These are phyloP conservation scores for Leptodactylus fallax DNA, from an alignment of 2,797 vertebrate species.

Conservation along the genomic window DNA sequence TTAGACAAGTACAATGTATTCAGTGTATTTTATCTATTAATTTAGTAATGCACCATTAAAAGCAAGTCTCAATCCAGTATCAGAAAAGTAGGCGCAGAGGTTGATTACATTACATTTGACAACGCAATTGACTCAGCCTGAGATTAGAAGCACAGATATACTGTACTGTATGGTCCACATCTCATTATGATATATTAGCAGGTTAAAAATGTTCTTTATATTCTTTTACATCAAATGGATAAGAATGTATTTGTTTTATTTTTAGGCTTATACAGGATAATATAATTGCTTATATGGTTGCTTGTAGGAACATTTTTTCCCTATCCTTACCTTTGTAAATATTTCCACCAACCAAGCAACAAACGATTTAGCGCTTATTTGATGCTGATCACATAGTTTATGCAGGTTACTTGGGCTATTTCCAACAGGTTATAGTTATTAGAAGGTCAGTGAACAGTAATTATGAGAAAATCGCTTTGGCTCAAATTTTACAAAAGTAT, in stretches of 20 bases:
- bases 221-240: background rate
- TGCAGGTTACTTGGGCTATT: too few relatives aligned
- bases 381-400: too few relatives aligned
- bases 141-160: background rate
- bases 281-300: too few relatives aligned
- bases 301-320: too few relatives aligned
- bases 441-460: too few relatives aligned
- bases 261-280: too few relatives aligned
- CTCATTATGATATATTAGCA: background rate
- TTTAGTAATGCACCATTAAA: slow-evolving; percentile 62
- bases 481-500: too few relatives aligned
- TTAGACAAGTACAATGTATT: slow-evolving; percentile 52
- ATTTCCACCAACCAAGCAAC: too few relatives aligned
- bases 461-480: too few relatives aligned
- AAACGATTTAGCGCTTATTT: too few relatives aligned
- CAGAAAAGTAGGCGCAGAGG: slow-evolving; percentile 21
- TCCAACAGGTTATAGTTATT: too few relatives aligned
- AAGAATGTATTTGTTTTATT: background rate
- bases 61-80: slow-evolving; percentile 42
- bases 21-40: slow-evolving; percentile 59
- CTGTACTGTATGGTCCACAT: background rate
- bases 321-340: too few relatives aligned
- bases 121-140: background rate
- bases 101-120: slow-evolving; percentile 32
- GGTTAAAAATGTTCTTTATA: background rate